Conservation (phyloP, 2,797 vertebrate species). For the Sebastes umbrosus region DNA sequence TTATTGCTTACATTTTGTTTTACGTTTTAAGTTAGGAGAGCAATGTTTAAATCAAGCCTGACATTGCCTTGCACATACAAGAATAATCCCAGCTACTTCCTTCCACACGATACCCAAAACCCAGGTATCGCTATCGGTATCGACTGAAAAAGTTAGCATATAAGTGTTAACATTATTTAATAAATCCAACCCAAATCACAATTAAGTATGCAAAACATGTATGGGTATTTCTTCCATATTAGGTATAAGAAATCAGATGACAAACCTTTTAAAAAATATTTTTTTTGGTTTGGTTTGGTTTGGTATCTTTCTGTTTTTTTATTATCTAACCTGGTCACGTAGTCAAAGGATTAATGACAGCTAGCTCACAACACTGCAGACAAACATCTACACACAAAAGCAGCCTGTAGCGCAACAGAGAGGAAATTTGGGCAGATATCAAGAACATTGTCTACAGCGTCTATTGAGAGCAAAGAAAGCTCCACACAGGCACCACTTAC, state of each 20-base stretch:
- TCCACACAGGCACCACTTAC: slow-evolving; percentile 71
- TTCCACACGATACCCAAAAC: no score
- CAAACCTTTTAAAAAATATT: not conserved
- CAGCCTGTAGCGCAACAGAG: slow-evolving; percentile 27
- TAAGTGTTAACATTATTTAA: not conserved
- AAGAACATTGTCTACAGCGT: slow-evolving; percentile 67
- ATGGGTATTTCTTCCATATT: not conserved
- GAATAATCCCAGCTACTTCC: no score
- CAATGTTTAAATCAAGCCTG: no score
- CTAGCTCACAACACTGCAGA: slow-evolving; percentile 29
- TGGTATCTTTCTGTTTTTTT: not conserved
- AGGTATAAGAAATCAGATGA: not conserved
- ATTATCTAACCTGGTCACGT: not conserved
- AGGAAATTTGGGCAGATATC: slow-evolving; percentile 69
- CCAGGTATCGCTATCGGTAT: no score
- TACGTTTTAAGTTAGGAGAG: no score
- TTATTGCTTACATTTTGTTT: no score
- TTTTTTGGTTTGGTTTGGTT: not conserved
- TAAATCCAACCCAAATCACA: not conserved
- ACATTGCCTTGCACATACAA: no score
- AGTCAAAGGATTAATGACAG: slow-evolving; percentile 19
- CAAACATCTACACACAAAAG: slow-evolving; percentile 25
- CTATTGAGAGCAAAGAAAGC: slow-evolving; percentile 70
- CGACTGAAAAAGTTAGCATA: not conserved
- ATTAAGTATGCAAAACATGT: not conserved